Evolutionary conservation across 2,113 vertebrate genomes (phyloP).

Genomic region (Redunca redunca): DNA sequence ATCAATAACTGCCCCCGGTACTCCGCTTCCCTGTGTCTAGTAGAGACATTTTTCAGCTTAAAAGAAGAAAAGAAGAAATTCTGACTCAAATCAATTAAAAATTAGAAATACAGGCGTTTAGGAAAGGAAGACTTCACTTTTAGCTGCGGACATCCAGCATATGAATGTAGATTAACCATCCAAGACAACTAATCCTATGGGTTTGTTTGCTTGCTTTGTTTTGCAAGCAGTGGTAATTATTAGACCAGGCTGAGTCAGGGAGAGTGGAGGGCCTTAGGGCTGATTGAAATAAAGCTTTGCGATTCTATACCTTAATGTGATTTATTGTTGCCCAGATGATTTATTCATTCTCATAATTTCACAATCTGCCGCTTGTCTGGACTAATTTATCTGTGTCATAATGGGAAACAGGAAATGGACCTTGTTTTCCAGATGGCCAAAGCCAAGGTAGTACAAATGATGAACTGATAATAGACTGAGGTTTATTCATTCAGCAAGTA

Average conservation of each 20-base stretch:
- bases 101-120: neutral
- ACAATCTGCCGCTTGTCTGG: neutral
- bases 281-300: neutral
- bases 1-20: fast-evolving
- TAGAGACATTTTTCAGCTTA: neutral
- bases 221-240: neutral
- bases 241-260: neutral
- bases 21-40: neutral
- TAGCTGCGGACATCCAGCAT: neutral
- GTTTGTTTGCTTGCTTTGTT: neutral
- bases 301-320: neutral
- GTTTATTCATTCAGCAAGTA: neutral
- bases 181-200: neutral
- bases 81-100: neutral
- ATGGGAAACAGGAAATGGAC: neutral
- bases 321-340: neutral
- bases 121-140: neutral
- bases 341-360: neutral
- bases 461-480: neutral
- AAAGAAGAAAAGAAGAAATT: neutral
- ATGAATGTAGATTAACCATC: neutral
- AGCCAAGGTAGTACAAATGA: neutral
- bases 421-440: neutral
- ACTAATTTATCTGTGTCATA: neutral
- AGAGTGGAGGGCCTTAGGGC: neutral